phyloP scores from a whole-genome alignment of 2,113 vertebrate genomes.

The Erythrolamprus reginae region DNA sequence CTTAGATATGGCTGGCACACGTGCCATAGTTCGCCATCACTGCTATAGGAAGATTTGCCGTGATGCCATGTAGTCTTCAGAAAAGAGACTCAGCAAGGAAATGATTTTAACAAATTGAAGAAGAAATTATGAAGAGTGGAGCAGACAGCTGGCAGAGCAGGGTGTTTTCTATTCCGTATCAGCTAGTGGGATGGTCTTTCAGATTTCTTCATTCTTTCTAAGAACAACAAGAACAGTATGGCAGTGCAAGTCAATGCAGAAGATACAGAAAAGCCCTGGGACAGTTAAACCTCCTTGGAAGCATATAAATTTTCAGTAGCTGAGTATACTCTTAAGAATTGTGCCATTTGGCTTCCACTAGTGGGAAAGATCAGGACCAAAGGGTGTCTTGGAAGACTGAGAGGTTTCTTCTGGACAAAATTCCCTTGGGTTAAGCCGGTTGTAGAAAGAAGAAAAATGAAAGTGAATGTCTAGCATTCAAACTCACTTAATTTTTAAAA shows the following conservation, averaged over 20 bases:
- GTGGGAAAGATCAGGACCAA: neutral
- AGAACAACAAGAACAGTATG: neutral
- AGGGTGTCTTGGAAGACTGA: neutral
- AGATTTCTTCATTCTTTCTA: neutral
- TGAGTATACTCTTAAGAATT: neutral
- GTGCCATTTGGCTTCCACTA: neutral
- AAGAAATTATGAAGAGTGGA: neutral
- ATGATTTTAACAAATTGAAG: neutral
- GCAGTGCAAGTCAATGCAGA: neutral
- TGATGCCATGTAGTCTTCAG: neutral
- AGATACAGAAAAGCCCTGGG: neutral
- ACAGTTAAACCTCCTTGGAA: neutral
- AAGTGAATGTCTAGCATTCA: neutral
- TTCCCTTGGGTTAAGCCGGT: neutral
- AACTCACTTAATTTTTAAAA: neutral
- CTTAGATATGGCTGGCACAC: too few species aligned
- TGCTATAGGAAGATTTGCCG: neutral
- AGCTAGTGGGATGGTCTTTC: neutral
- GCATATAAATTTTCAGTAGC: neutral
- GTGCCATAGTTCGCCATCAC: too few species aligned
- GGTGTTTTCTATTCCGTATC: neutral
- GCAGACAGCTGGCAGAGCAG: neutral
- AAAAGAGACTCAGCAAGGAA: neutral
- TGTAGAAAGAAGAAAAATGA: neutral
- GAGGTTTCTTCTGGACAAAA: neutral